Percentiles rank a stretch among this genome's conserved stretches.
These are phyloP conservation scores for Periphyllus acericola DNA, from an alignment of 2,888 invertebrate species.

Conservation along the genomic window DNA sequence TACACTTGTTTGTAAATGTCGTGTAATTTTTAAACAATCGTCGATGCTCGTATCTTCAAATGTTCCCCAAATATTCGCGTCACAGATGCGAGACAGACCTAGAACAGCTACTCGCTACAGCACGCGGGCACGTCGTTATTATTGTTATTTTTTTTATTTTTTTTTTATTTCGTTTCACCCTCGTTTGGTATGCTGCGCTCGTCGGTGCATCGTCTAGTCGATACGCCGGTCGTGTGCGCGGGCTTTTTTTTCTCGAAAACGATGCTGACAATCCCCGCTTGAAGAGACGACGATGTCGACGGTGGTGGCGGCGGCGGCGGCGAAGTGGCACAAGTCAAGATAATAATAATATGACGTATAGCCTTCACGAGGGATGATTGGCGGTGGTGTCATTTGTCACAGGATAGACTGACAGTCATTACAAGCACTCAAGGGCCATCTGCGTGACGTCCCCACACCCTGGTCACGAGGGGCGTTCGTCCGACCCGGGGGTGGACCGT, in stretches of 20 bases:
- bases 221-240: neutral
- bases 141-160: no score
- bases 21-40: no score
- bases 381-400: constrained; percentile 49
- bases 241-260: neutral
- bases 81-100: no score
- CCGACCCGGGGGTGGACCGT: neutral
- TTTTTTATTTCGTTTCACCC: neutral
- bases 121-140: no score
- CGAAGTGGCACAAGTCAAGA: constrained; percentile 39
- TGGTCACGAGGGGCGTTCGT: neutral
- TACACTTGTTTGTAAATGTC: no score
- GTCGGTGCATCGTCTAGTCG: neutral
- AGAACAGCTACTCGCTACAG: no score
- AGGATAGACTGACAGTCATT: constrained; percentile 48
- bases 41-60: no score
- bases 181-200: constrained; percentile 4
- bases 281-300: neutral
- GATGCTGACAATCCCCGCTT: neutral
- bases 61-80: no score
- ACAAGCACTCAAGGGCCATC: constrained; percentile 45
- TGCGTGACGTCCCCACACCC: constrained; percentile 6
- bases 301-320: neutral
- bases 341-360: constrained; percentile 51
- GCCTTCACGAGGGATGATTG: neutral